These are phyloP conservation scores for Eospalax fontanierii DNA, from an alignment of 2,797 vertebrate species.

Conservation along the genomic window DNA sequence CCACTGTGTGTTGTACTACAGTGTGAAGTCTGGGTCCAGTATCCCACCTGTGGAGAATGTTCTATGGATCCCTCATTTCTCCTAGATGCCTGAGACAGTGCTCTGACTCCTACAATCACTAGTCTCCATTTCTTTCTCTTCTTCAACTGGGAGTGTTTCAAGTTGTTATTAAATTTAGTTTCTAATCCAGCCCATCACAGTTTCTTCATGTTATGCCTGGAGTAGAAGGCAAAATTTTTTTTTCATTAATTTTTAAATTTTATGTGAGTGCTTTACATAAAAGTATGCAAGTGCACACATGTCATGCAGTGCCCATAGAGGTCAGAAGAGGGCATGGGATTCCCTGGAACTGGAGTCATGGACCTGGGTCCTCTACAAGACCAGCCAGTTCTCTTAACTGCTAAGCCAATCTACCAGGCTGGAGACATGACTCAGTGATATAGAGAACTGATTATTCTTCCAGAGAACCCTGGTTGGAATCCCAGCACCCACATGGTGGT, in stretches of 20 bases:
- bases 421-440: no score
- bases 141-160: not conserved
- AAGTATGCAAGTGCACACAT: no score
- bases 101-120: not conserved
- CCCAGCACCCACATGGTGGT: no score
- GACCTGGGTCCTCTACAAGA: no score
- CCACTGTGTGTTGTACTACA: not conserved
- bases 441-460: no score
- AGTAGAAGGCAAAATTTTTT: not conserved
- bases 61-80: not conserved
- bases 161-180: slow-evolving; percentile 5
- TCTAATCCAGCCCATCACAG: not conserved
- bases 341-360: no score
- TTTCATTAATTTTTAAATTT: no score
- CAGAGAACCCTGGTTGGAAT: no score
- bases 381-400: no score
- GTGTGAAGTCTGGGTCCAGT: not conserved
- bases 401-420: not conserved
- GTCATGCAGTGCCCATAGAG: no score
- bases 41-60: not conserved
- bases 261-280: no score
- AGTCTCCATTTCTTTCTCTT: not conserved
- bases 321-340: no score
- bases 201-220: not conserved
- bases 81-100: not conserved